Evolutionary conservation across 2,888 invertebrate genomes (phyloP).

Genomic region (Lycophotia porphyrea): DNA sequence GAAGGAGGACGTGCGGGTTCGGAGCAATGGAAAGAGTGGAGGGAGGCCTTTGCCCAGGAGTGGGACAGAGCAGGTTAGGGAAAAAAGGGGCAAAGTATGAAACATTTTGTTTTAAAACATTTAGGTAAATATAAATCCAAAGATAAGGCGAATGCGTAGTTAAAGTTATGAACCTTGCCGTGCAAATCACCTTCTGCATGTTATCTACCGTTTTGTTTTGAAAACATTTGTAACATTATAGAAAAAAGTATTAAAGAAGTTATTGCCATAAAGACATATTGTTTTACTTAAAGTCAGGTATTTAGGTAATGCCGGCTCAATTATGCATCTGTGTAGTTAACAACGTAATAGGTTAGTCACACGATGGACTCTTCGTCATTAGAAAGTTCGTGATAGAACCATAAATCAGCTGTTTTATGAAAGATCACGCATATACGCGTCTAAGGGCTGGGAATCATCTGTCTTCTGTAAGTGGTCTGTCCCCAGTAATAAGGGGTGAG

Average conservation of each 20-base stretch:
- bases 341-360: constrained; percentile 4
- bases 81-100: not conserved
- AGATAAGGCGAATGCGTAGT: not conserved
- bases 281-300: constrained; percentile 19
- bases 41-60: too few species aligned
- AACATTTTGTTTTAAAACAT: not conserved
- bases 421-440: not conserved
- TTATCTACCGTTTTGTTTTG: constrained; percentile 18
- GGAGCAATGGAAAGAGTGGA: too few species aligned
- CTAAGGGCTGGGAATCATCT: not conserved
- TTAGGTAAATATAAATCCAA: not conserved
- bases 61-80: too few species aligned
- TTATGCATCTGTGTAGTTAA: constrained; percentile 1
- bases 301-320: not conserved
- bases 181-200: not conserved
- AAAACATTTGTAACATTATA: constrained; percentile 26
- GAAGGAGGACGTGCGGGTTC: too few species aligned
- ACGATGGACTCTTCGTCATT: not conserved
- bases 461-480: not conserved
- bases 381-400: not conserved
- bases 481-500: not conserved
- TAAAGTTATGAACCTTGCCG: not conserved
- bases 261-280: constrained; percentile 7
- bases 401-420: not conserved
- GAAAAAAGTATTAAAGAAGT: constrained; percentile 12